Evolutionary conservation across 2,797 vertebrate genomes (phyloP), one percentile per base, ranked within the genome.

Genomic region (Thamnophis elegans): DNA sequence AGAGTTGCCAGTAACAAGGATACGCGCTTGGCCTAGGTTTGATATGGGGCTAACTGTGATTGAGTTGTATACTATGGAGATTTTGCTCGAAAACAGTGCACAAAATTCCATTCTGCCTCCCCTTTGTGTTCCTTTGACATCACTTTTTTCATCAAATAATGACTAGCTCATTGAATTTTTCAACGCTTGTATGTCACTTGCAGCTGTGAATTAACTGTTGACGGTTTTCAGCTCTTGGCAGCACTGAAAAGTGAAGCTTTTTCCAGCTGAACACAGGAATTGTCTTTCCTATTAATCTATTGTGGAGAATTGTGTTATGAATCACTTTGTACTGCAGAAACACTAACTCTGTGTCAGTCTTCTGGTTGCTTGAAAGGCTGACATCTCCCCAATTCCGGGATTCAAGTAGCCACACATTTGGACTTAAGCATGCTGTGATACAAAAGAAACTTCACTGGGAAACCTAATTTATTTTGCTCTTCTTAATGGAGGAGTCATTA

Each of bases 201-300:
- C 96, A 97, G 92, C 92, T 93, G 94, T 93, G 92, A 92, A 94
- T 95, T 95, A 91, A 88, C 95, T 96, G 94, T 96, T 94, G 94
- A 92, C 87, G 56, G 65, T 28, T 88, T 94, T 94, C 88, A 95
- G 93, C 91, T 95, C 93, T 42, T 93, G 92, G 94, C 93, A 94
- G 36, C 94, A 32, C 90, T 96, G 93, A 82, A 90, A 95, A 92
- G 96, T 93, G 95, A 58, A 97, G 94, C 89, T 93, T 92, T 92
- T 96, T 92, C 91, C 60, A 94, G 94, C 96, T 96, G 73, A 97
- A 92, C 94, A 95, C 93, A 96, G 92, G 93, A 53, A 93, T 78
- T 90, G 82, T 91, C 95, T 97, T 97, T 88, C 86, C 95, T 93
- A 94, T 92, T 97, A 97, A 97, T 97, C 96, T 95, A 90, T 60